phyloP scores from a whole-genome alignment of 2,113 vertebrate species.

The Mungos mungo region DNA sequence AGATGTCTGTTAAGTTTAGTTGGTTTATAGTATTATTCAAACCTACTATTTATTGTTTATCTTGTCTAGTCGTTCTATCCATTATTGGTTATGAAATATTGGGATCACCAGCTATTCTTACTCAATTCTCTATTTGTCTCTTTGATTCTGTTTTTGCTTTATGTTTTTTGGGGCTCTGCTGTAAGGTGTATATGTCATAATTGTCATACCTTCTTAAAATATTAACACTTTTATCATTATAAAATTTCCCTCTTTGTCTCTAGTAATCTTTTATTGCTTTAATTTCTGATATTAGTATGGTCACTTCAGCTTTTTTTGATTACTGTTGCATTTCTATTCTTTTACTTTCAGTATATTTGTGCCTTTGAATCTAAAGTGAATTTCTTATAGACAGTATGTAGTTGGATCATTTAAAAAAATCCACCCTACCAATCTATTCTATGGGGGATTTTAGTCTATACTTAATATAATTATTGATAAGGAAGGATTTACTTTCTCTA shows the following conservation, averaged over 20 bases:
- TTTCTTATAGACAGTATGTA: not conserved
- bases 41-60: not conserved
- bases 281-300: not conserved
- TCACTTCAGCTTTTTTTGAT: not conserved
- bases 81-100: not conserved
- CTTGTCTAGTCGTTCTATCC: not conserved
- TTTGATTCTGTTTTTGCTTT: not conserved
- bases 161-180: not conserved
- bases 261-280: not conserved
- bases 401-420: not conserved
- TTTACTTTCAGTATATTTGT: not conserved
- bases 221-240: not conserved
- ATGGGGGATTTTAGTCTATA: not conserved
- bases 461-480: not conserved
- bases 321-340: not conserved
- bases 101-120: not conserved
- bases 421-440: not conserved
- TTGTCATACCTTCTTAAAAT: not conserved
- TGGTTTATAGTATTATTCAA: not conserved
- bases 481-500: not conserved
- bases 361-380: not conserved
- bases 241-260: not conserved
- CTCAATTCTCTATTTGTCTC: not conserved
- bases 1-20: rapidly evolving
- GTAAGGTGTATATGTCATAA: not conserved